Conservation (phyloP, 2,113 vertebrate species). For the Edolisoma coerulescens region DNA sequence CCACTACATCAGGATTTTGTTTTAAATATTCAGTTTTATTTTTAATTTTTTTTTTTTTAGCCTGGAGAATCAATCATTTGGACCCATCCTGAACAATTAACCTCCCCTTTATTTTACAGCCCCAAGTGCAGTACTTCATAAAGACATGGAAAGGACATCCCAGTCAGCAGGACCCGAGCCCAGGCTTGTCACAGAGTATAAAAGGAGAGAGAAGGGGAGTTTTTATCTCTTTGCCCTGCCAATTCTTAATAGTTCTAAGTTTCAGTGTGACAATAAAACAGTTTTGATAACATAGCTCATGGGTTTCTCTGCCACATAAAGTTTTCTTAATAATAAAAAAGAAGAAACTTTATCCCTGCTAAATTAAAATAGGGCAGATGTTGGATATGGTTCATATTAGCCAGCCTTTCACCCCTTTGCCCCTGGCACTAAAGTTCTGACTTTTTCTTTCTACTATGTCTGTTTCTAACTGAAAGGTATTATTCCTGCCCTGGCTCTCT, state of each 20-base stretch:
- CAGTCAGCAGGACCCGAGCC: slow-evolving; percentile 3
- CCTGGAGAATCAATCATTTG: slow-evolving; percentile 7
- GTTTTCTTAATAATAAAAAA: slow-evolving; percentile 70
- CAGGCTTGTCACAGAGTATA: slow-evolving; percentile 34
- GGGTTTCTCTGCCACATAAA: slow-evolving; percentile 52
- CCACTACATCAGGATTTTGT: not conserved
- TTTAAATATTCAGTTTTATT: not conserved
- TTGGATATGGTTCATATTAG: slow-evolving; percentile 57
- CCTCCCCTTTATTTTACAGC: slow-evolving; percentile 27
- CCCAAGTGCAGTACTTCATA: slow-evolving; percentile 16
- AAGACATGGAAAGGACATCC: slow-evolving; percentile 47
- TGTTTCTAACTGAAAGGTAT: slow-evolving; percentile 52
- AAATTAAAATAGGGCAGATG: slow-evolving; percentile 65
- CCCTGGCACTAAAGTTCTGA: slow-evolving; percentile 42
- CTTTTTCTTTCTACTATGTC: slow-evolving; percentile 49
- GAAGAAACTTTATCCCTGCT: slow-evolving; percentile 61
- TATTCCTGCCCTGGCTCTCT: slow-evolving; percentile 33
- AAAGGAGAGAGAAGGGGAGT: slow-evolving; percentile 34
- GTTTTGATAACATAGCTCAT: slow-evolving; percentile 49
- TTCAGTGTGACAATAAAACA: slow-evolving; percentile 44
- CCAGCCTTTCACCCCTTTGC: slow-evolving; percentile 33
- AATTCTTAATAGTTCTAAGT: slow-evolving; percentile 13
- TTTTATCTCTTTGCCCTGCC: slow-evolving; percentile 22
- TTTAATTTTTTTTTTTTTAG: not conserved
- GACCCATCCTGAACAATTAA: slow-evolving; percentile 52